These are phyloP conservation scores for Pollenia labialis DNA, from an alignment of 2,888 invertebrate species.

Conservation along the genomic window DNA sequence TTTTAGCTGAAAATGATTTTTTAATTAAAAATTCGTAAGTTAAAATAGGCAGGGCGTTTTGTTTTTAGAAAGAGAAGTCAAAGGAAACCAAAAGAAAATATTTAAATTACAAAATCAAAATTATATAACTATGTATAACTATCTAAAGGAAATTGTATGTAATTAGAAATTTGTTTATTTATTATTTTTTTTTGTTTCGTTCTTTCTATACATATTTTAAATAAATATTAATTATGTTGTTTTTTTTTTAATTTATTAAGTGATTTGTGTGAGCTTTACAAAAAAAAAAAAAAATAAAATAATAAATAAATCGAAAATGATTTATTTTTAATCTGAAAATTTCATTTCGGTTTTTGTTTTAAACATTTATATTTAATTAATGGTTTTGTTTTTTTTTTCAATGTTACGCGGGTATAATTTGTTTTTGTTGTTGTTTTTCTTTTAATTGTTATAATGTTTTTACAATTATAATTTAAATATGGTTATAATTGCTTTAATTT, in stretches of 20 bases:
- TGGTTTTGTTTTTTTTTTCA: background rate
- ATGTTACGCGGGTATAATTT: conserved; percentile 14
- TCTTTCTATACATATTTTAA: background rate
- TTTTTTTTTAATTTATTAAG: background rate
- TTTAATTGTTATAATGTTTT: background rate
- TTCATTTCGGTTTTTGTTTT: background rate
- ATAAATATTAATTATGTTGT: background rate
- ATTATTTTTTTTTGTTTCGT: background rate
- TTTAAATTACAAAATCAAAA: conserved; percentile 4
- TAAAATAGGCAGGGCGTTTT: conserved; percentile 41
- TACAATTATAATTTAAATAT: conserved; percentile 11
- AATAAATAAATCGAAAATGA: background rate
- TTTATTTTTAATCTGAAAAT: background rate
- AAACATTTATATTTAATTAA: conserved; percentile 1
- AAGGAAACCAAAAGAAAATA: background rate
- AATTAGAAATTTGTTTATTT: background rate
- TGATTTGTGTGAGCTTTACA: conserved; percentile 3
- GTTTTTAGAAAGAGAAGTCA: conserved; percentile 3
- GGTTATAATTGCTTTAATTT: conserved; percentile 3
- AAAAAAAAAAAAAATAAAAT: too few species aligned
- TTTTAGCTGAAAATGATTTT: conserved; percentile 57
- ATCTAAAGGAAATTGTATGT: conserved; percentile 42
- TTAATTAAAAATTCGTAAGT: conserved; percentile 53
- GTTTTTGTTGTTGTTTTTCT: background rate
- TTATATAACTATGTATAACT: conserved; percentile 41